Evolutionary conservation across 2,113 vertebrate species (phyloP).

Genomic region (Microtus richardsoni): DNA sequence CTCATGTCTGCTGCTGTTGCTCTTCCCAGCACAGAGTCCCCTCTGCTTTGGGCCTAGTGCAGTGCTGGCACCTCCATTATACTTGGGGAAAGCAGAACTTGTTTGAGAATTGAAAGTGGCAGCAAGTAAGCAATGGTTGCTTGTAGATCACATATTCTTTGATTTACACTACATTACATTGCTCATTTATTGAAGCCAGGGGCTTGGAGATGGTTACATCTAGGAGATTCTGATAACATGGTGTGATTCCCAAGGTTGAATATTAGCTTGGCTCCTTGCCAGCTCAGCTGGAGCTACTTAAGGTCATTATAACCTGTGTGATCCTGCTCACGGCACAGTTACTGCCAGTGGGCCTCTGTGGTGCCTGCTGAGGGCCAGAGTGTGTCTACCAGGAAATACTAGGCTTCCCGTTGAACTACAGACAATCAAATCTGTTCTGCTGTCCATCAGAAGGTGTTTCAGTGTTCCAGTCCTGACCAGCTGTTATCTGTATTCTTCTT

Average conservation of each 20-base stretch:
- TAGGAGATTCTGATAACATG: not conserved
- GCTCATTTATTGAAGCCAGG: not conserved
- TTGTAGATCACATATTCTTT: not conserved
- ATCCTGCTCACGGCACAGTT: not conserved
- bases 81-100: not conserved
- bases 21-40: not conserved
- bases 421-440: not conserved
- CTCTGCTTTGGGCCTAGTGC: not conserved
- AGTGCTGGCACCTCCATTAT: not conserved
- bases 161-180: not conserved
- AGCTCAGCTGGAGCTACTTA: slow-evolving; percentile 38
- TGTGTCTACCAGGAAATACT: not conserved
- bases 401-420: not conserved
- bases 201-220: not conserved
- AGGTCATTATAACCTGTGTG: not conserved
- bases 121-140: not conserved
- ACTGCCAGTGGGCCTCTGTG: not conserved
- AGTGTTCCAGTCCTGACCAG: not conserved
- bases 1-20: not conserved
- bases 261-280: not conserved
- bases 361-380: not conserved
- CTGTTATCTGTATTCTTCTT: not conserved
- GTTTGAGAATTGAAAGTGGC: not conserved
- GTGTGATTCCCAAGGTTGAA: not conserved
- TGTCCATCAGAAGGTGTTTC: not conserved